phyloP scores from a whole-genome alignment of 1,140 invertebrate genomes.

The Megathymus violae region DNA sequence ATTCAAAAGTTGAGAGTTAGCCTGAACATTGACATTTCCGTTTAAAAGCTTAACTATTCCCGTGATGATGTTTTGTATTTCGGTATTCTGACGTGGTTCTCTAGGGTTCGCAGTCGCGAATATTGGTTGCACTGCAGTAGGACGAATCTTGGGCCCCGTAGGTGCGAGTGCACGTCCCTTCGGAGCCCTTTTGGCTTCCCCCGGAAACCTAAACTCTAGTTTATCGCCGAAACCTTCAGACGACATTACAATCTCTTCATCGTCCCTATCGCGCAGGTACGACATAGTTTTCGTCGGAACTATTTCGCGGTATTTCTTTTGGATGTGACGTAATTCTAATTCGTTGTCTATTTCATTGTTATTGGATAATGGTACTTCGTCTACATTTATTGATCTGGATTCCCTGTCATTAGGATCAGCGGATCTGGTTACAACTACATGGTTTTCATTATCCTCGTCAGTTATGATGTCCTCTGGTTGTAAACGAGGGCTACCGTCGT shows the following conservation, averaged over 20 bases:
- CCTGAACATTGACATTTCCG: conserved; percentile 93
- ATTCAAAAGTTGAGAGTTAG: conserved; percentile 85
- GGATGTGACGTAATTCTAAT: conserved; percentile 70
- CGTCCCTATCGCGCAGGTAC: conserved; percentile 53
- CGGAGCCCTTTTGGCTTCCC: conserved; percentile 89
- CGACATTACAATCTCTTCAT: conserved; percentile 65
- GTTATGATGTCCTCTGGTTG: conserved; percentile 57
- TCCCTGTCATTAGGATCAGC: conserved; percentile 65
- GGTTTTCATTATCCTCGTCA: conserved; percentile 53
- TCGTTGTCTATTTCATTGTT: conserved; percentile 79
- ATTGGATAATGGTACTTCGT: conserved; percentile 68
- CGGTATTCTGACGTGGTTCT: conserved; percentile 86
- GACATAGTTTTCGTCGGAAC: conserved; percentile 75
- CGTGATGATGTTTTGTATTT: conserved; percentile 95
- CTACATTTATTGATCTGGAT: conserved; percentile 70
- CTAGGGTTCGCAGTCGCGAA: conserved; percentile 75
- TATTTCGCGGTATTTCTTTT: conserved; percentile 77
- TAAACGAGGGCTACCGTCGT: conserved; percentile 55
- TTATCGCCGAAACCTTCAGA: conserved; percentile 69
- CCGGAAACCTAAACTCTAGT: conserved; percentile 84
- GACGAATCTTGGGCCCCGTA: conserved; percentile 86
- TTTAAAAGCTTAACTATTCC: conserved; percentile 95
- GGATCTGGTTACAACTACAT: conserved; percentile 68
- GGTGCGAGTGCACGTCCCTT: conserved; percentile 84
- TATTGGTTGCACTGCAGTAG: conserved; percentile 79